Evolutionary conservation across 37 sponge, comb jelly and placozoan genomes (phyloP).

Genomic region (Diacarnus erythraeanus): DNA sequence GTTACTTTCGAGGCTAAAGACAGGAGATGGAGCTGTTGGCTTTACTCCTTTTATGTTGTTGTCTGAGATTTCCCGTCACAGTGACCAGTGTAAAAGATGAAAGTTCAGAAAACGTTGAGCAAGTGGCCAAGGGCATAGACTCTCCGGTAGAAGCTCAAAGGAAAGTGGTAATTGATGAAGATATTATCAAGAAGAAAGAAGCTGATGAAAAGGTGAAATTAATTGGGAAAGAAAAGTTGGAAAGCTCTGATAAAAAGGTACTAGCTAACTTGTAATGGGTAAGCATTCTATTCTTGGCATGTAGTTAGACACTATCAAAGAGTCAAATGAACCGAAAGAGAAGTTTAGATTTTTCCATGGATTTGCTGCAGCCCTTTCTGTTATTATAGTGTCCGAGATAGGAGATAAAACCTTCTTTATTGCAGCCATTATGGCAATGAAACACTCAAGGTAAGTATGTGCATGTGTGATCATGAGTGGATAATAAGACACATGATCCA

Average conservation of each 20-base stretch:
- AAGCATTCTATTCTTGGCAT: background rate
- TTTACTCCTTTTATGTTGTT: background rate
- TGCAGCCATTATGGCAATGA: slow-evolving; percentile 98
- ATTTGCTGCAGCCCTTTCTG: slow-evolving; percentile 84
- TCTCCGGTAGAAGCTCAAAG: background rate
- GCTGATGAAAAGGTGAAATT: background rate
- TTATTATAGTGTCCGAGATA: slow-evolving; percentile 98
- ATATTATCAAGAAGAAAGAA: background rate
- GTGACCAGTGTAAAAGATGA: background rate
- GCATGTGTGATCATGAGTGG: background rate
- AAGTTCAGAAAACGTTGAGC: background rate
- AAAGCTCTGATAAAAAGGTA: background rate
- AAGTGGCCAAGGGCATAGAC: background rate
- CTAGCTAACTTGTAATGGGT: background rate
- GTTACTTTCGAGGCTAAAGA: too few relatives aligned
- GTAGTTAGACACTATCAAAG: background rate
- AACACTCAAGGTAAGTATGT: slow-evolving; percentile 59
- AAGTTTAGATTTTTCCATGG: slow-evolving; percentile 59
- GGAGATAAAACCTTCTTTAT: slow-evolving; percentile 99
- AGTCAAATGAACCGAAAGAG: background rate
- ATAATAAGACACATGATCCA: background rate
- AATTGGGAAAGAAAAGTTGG: background rate
- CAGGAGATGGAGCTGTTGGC: too few relatives aligned
- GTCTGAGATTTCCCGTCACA: background rate
- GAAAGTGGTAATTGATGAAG: background rate